A percentile compares a stretch with the other conserved stretches of the same genome.
Conservation (phyloP, 1,140 invertebrate genomes). For the Leptopilina boulardi region DNA sequence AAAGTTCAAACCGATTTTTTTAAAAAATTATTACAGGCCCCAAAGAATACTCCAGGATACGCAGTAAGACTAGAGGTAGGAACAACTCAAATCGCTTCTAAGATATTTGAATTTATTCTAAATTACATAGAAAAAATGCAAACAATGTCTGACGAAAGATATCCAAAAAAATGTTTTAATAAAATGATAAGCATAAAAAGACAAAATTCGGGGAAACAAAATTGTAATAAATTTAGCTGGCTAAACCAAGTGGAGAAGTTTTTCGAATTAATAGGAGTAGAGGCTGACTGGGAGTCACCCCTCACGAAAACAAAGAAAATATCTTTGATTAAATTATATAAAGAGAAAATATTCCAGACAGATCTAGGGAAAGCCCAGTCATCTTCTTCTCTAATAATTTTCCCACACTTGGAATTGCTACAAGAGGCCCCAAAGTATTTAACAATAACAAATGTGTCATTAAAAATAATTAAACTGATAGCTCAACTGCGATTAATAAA, state of each 20-base stretch:
- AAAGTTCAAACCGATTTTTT: too few relatives aligned
- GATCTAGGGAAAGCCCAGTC: neutral
- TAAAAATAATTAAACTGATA: neutral
- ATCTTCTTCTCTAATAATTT: neutral
- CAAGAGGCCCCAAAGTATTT: neutral
- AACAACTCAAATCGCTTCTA: too few relatives aligned
- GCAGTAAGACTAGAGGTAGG: too few relatives aligned
- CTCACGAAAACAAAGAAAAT: neutral
- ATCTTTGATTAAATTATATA: neutral
- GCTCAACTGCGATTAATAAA: neutral
- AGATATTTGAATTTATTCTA: too few relatives aligned
- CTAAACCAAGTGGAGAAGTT: neutral
- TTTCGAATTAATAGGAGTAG: neutral
- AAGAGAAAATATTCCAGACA: neutral
- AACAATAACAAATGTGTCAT: neutral
- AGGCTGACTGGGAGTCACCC: neutral
- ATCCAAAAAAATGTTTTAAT: too few relatives aligned
- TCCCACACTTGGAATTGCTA: neutral
- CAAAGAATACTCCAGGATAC: too few relatives aligned
- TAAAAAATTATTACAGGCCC: too few relatives aligned
- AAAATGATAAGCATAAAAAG: too few relatives aligned
- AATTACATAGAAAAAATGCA: too few relatives aligned
- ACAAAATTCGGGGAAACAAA: neutral
- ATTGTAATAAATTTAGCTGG: neutral
- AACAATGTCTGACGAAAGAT: too few relatives aligned